Conservation (phyloP, 2,113 vertebrate species). For the Vimba vimba region DNA sequence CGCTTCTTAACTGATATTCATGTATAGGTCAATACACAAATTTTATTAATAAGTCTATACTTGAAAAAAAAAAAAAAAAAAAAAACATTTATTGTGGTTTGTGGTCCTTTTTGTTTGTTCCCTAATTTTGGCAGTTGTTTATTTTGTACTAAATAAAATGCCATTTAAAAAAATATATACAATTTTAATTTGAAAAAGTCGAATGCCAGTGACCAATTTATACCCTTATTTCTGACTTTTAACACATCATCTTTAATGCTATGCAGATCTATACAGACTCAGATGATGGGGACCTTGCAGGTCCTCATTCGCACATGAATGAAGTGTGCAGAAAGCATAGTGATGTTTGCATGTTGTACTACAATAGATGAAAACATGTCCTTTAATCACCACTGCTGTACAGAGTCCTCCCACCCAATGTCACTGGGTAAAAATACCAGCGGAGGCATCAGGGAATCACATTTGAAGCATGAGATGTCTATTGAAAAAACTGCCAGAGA, state of each 20-base stretch:
- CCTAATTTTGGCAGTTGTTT: not conserved
- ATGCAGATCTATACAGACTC: not conserved
- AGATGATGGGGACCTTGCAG: not conserved
- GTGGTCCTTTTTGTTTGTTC: not conserved
- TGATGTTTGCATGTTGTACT: constrained; percentile 26
- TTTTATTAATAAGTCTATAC: not conserved
- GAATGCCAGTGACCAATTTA: not conserved
- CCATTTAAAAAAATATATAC: not conserved
- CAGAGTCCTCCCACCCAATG: not conserved
- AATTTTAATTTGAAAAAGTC: not conserved
- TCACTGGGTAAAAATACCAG: constrained; percentile 8
- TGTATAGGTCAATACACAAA: not conserved
- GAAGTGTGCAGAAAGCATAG: not conserved
- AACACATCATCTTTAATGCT: not conserved
- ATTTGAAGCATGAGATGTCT: not conserved
- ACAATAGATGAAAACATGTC: constrained; percentile 30
- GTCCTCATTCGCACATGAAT: not conserved
- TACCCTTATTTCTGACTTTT: not conserved
- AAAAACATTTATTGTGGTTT: not conserved
- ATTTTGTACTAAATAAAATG: not conserved
- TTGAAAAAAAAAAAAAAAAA: not conserved
- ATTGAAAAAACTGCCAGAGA: constrained; percentile 26
- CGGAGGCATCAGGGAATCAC: constrained; percentile 34
- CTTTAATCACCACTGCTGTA: not conserved
- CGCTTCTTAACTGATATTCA: not conserved